These are phyloP conservation scores for Sinhomidia bicolor DNA, from an alignment of 2,888 invertebrate genomes.

Conservation along the genomic window DNA sequence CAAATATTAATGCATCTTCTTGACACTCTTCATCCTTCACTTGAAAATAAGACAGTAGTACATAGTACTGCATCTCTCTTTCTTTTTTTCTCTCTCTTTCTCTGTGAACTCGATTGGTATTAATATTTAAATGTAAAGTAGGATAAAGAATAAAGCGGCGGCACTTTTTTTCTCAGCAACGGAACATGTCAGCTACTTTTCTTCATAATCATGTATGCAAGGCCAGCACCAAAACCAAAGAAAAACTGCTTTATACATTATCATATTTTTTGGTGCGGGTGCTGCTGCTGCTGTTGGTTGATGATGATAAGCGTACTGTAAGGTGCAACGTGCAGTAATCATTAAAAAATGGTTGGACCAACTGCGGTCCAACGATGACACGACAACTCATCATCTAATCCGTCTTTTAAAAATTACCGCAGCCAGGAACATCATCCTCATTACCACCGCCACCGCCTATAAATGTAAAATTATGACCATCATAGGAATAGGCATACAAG, in stretches of 20 bases:
- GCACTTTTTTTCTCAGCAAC: conserved; percentile 31
- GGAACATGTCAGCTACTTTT: conserved; percentile 62
- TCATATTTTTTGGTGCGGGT: conserved; percentile 18
- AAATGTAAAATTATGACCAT: too few relatives aligned
- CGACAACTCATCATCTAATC: conserved; percentile 67
- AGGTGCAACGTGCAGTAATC: background rate
- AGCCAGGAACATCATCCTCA: conserved; percentile 24
- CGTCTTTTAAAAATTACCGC: conserved; percentile 55
- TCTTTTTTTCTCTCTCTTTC: background rate
- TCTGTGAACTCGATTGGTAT: background rate
- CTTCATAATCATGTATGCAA: background rate
- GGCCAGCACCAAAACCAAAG: background rate
- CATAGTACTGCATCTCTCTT: background rate
- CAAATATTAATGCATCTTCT: conserved; percentile 62
- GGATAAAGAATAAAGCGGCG: conserved; percentile 27
- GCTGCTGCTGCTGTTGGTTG: background rate
- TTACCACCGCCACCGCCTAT: background rate
- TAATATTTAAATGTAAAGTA: conserved; percentile 33
- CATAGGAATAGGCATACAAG: too few relatives aligned
- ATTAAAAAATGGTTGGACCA: conserved; percentile 40
- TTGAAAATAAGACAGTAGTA: background rate
- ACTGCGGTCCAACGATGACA: conserved; percentile 63
- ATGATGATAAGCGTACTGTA: conserved; percentile 23
- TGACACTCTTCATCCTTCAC: conserved; percentile 32
- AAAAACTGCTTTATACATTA: conserved; percentile 27